Conservation (phyloP, 2,797 vertebrate species). For the Rhinatrema bivittatum region DNA sequence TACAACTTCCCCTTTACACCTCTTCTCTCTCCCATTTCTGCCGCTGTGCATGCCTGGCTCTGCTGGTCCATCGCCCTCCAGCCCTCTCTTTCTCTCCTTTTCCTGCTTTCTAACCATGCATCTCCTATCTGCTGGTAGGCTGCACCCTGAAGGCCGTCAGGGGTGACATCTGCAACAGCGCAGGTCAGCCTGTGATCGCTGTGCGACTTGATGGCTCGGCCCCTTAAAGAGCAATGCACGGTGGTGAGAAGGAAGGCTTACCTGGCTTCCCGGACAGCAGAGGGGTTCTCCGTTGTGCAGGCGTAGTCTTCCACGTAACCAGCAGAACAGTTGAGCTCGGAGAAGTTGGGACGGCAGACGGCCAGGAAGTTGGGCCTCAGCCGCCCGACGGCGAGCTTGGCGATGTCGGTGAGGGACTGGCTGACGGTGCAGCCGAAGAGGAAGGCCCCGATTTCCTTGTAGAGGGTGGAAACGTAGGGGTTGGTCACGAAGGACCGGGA, state of each 20-base stretch:
- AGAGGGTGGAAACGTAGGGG: constrained; percentile 55
- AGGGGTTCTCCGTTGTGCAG: constrained; percentile 30
- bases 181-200: too few relatives aligned
- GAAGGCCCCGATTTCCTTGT: constrained; percentile 70
- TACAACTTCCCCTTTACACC: too few relatives aligned
- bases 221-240: too few relatives aligned
- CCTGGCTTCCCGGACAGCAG: constrained; percentile 58
- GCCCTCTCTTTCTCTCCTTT: too few relatives aligned
- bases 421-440: constrained; percentile 61
- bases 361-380: constrained; percentile 66
- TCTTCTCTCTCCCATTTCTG: too few relatives aligned
- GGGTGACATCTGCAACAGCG: too few relatives aligned
- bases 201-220: too few relatives aligned
- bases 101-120: too few relatives aligned
- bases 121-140: too few relatives aligned
- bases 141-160: too few relatives aligned
- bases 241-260: constrained; percentile 22
- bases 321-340: constrained; percentile 43
- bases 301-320: constrained; percentile 38
- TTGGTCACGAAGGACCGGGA: constrained; percentile 50
- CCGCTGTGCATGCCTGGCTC: too few relatives aligned
- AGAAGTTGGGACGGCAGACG: constrained; percentile 57
- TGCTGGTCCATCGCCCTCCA: not conserved
- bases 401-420: constrained; percentile 67
- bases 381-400: constrained; percentile 66